phyloP scores from a whole-genome alignment of 2,797 vertebrate species.

The Todus mexicanus region DNA sequence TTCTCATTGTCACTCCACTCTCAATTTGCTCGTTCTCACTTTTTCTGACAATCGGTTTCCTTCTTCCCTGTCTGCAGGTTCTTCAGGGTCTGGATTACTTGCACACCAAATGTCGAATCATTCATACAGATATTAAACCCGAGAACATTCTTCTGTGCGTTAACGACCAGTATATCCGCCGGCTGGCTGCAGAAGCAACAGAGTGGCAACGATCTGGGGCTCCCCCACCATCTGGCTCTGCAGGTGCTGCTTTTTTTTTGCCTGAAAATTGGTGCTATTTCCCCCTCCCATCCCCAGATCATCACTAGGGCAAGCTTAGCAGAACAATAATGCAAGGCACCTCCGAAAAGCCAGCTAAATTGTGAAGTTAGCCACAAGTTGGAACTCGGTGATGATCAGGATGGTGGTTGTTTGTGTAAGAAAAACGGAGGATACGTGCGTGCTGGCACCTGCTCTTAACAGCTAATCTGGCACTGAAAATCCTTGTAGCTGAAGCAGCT shows the following conservation, averaged over 20 bases:
- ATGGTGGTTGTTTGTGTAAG: neutral
- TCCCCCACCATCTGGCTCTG: constrained; percentile 93
- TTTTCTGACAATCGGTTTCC: neutral
- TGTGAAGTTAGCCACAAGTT: neutral
- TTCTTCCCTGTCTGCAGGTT: constrained; percentile 76
- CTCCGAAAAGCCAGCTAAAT: neutral
- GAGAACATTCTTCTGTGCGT: constrained; percentile 96
- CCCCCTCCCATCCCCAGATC: neutral
- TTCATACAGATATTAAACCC: constrained; percentile 98
- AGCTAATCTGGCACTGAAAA: neutral
- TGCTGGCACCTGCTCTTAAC: neutral
- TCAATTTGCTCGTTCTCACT: neutral
- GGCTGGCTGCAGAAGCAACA: constrained; percentile 93
- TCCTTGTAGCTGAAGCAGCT: neutral
- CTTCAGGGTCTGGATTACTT: constrained; percentile 96
- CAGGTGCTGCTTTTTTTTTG: constrained; percentile 75
- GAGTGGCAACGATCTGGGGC: constrained; percentile 94
- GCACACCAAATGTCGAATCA: constrained; percentile 95
- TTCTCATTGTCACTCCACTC: neutral
- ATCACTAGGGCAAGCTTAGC: neutral
- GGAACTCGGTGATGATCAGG: neutral
- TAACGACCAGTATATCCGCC: constrained; percentile 91
- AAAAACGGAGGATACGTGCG: neutral
- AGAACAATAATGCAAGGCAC: neutral
- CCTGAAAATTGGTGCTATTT: neutral